Base-by-base conservation (phyloP, 2,888 invertebrate genomes). In the Phanerotoma sp. region DNA sequence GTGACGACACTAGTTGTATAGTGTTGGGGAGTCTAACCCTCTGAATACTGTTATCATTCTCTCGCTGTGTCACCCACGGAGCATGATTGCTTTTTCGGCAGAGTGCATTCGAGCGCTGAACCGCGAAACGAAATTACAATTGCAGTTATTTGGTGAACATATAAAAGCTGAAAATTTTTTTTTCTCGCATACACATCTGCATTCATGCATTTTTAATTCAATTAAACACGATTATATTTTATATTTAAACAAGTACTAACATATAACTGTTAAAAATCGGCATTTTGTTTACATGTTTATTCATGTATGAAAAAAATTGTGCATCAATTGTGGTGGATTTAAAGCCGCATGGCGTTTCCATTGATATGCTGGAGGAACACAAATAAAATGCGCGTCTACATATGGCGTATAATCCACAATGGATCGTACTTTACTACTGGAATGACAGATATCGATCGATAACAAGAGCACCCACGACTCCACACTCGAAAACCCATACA, bases 61-160 rank as follows among this genome's bases (percentile, higher is more conserved):
- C 25, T n/a, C 6, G 32, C 15, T 21, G 15, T 49, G 30, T 48
- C 48, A 21, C 28, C n/a, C 37, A 16, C 38, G 18, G 15, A 10
- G 15, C 54, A 57, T 63, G 57, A 64, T 65, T 64, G 62, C 62
- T 55, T 62, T 58, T 59, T 57, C 54, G 48, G 56, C 54, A 51
- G 52, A 60, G 58, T 58, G 62, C 56, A 53, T 37, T 53, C 50
- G 30, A 16, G 48, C 44, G 51, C 60, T 53, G 54, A 51, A 51
- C 58, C 60, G 54, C 52, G 37, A 61, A 62, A 61, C 51, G 33
- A 53, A 59, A 63, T 63, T 60, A 62, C 54, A 61, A 62, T 49
- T 28, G 38, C 40, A 41, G 30, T 41, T 40, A 40, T 32, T 49
- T 30, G 40, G 38, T 49, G 20, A 40, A 20, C 25, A 9, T 25